phyloP scores from a whole-genome alignment of 2,113 vertebrate species.

The Nerophis ophidion region DNA sequence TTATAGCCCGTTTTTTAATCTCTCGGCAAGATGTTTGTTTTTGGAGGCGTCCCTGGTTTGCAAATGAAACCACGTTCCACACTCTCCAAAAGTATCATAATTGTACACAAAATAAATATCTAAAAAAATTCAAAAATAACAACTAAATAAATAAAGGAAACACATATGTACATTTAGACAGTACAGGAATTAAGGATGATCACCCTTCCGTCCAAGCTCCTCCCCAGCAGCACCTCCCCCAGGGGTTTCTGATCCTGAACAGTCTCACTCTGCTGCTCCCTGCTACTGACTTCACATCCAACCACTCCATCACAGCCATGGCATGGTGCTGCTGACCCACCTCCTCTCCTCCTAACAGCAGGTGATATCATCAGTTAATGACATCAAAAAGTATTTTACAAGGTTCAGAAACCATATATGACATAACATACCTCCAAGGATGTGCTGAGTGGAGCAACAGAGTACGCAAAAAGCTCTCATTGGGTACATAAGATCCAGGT shows the following conservation, averaged over 20 bases:
- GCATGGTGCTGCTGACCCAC: slow-evolving; percentile 87
- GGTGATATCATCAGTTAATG: background rate
- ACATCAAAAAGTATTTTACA: background rate
- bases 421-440: slow-evolving; percentile 73
- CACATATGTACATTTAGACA: background rate
- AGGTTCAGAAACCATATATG: background rate
- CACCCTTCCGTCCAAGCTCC: slow-evolving; percentile 84
- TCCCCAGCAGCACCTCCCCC: slow-evolving; percentile 86
- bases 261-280: slow-evolving; percentile 70
- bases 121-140: too few species aligned
- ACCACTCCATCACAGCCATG: slow-evolving; percentile 79
- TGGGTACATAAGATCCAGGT: slow-evolving; percentile 71
- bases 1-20: too few species aligned
- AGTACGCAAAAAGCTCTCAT: slow-evolving; percentile 80
- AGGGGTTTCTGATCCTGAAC: slow-evolving; percentile 85
- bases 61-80: too few species aligned
- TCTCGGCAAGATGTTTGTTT: too few species aligned
- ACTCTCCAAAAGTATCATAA: too few species aligned
- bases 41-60: too few species aligned
- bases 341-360: slow-evolving; percentile 66
- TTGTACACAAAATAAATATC: too few species aligned
- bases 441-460: slow-evolving; percentile 84
- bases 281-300: slow-evolving; percentile 60
- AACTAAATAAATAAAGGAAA: too few species aligned
- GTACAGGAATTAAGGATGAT: slow-evolving; percentile 8